Evolutionary conservation across 2,113 vertebrate species (phyloP), one percentile per base, ranked within the genome.

Genomic region (Eidolon helvum): DNA sequence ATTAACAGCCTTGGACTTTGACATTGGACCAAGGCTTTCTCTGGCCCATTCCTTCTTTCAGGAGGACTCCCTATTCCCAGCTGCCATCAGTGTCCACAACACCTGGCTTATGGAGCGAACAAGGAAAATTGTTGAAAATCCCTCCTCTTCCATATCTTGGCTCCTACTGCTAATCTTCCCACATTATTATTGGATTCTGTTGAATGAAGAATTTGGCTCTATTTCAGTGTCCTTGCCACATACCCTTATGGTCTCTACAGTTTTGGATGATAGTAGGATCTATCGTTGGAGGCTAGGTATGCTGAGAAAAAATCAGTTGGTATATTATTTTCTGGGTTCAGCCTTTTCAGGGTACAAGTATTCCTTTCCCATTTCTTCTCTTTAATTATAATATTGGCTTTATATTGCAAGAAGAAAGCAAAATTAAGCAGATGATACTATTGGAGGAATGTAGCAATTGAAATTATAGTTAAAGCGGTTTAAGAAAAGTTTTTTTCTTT

Each of bases 1-100:
- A 95, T 74, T 98, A 96, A 97, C 96, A 98, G 96, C 95, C 65
- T 96, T 24, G 88, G 91, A 87, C 84, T 72, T 30, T 19, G 79
- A 87, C 93, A 53, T 91, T 90, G 96, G 12, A 53, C 75, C 88
- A 66, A 96, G 75, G 61, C 19, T 30, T 83, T 83, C 45, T 61
- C 40, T 50, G 11, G 92, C 87, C 86, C 63, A 26, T 86, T 87
- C 87, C 59, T 88, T 87, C 79, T 94, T 65, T 65, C 69, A 59
- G 38, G 45, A 63, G 61, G 35, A 89, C 33, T 94, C 77, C 38
- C 48, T 65, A 9, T 26, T 66, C 48, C 24, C 66, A 48, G 84
- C 57, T 93, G 91, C 84, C 74, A 55, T 88, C 82, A 68, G 2
- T 87, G 63, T 30, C 63, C 74, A 40, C 63, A 93, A 80, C 68